Percentiles rank a stretch among this genome's conserved stretches.
Evolutionary conservation across 2,797 vertebrate species (phyloP).

Genomic region (Tadarida brasiliensis): DNA sequence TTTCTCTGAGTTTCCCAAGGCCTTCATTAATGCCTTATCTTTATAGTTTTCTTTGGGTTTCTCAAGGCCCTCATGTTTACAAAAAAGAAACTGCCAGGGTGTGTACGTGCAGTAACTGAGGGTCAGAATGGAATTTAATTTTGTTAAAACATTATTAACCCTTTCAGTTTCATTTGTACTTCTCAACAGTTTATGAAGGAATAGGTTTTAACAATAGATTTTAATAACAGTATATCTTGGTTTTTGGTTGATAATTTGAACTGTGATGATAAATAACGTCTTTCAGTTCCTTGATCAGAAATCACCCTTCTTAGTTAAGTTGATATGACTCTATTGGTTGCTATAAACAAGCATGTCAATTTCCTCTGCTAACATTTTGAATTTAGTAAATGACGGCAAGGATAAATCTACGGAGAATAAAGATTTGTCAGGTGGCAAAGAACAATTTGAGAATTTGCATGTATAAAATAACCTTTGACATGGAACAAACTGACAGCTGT

Average conservation of each 20-base stretch:
- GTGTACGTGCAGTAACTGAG: no score
- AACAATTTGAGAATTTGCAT: slow-evolving; percentile 34
- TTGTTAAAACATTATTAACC: no score
- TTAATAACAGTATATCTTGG: background rate
- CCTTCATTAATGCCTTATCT: no score
- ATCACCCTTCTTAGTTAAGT: background rate
- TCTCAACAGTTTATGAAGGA: background rate
- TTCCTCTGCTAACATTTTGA: slow-evolving; percentile 39
- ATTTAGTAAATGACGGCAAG: slow-evolving; percentile 3
- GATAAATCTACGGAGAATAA: background rate
- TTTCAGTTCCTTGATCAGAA: slow-evolving; percentile 33
- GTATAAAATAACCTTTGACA: background rate
- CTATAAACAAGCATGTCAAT: background rate
- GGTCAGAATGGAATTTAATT: no score
- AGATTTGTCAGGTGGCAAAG: background rate
- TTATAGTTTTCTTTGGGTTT: no score
- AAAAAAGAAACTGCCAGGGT: no score
- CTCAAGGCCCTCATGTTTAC: no score
- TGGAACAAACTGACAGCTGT: background rate
- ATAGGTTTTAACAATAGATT: background rate
- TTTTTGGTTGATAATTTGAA: background rate
- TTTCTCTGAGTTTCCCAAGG: no score
- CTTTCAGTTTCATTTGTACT: slow-evolving; percentile 29
- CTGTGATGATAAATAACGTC: background rate
- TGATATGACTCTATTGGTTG: background rate